Base-by-base conservation (phyloP, 2,113 vertebrate genomes). In the Thalassoma bifasciatum region DNA sequence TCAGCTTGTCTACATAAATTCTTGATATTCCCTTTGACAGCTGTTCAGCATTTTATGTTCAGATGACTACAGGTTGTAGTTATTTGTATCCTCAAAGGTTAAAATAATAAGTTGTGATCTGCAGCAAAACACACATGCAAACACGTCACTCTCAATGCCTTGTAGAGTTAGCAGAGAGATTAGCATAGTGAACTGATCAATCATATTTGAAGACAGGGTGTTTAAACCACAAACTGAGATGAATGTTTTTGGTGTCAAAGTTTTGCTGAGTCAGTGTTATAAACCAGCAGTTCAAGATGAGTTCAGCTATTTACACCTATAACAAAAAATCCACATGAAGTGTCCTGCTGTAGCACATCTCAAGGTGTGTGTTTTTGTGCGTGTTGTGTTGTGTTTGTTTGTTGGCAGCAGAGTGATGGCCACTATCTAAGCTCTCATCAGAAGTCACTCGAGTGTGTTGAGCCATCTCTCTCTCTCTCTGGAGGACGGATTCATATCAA, bases 341-440 rank as follows among this genome's bases (percentile, higher is more conserved):
- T 52, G 76, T 54, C 57, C 53, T 66, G 36, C 54, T 26, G 67
- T 81, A 44, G 38, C 72, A 72, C 52, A 52, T 76, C 64, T 65
- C 37, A 77, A 60, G 52, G 58, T 75, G 66, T 62, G 17, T 21
- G 40, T 75, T 36, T 46, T 36, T 65, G 66, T 49, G 11, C 11
- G 58, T 26, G 38, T 67, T 60, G 53, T 36, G 38, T 40, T 38
- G 49, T 82, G 74, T 81, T 76, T 91, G 69, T 88, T 82, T 91
- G 84, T 82, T 69, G 4, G 1, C 30, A 72, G 57, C 63, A 79
- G 84, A 90, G 68, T 86, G 83, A 88, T 87, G 76, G 83, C 66
- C 63, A 70, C 82, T 86, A 84, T 86, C 86, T 86, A 71, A 59
- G 72, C 73, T 85, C 85, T 88, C 88, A 90, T 93, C 88, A 90